phyloP scores from a whole-genome alignment of 1,140 invertebrate genomes.

The Eulimnadia texana region DNA sequence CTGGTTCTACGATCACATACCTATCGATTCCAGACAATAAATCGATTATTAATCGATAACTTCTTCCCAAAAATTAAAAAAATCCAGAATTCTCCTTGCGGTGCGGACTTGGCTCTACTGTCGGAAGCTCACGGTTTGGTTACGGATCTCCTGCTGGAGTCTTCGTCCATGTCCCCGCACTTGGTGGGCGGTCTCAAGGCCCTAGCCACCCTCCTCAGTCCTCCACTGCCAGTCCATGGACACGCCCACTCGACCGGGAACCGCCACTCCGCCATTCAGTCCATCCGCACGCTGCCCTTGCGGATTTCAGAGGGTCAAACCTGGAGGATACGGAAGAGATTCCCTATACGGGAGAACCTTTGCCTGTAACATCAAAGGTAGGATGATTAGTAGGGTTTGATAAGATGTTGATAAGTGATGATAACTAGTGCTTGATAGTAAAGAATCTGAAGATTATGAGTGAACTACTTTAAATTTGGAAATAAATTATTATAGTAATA shows the following conservation, averaged over 20 bases:
- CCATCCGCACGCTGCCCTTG: slow-evolving; percentile 27
- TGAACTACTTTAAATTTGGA: too few relatives aligned
- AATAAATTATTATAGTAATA: too few relatives aligned
- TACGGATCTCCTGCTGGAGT: slow-evolving; percentile 38
- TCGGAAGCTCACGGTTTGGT: slow-evolving; percentile 40
- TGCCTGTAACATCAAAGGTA: slow-evolving; percentile 26
- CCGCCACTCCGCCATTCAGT: slow-evolving; percentile 24
- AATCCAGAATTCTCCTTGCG: slow-evolving; percentile 1
- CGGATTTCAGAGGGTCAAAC: slow-evolving; percentile 30
- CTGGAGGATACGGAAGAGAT: slow-evolving; percentile 38
- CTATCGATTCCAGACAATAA: too few relatives aligned
- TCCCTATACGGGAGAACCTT: slow-evolving; percentile 38
- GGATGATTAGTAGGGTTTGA: too few relatives aligned
- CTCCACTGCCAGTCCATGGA: slow-evolving; percentile 24
- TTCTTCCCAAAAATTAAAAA: too few relatives aligned
- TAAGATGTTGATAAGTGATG: too few relatives aligned
- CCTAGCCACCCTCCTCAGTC: slow-evolving; percentile 33
- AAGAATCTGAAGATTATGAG: too few relatives aligned
- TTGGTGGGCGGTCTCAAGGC: slow-evolving; percentile 32
- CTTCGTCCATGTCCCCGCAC: slow-evolving; percentile 31
- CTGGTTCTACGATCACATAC: too few relatives aligned
- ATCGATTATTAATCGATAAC: too few relatives aligned
- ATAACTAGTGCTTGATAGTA: too few relatives aligned
- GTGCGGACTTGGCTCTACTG: slow-evolving; percentile 35
- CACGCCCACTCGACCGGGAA: slow-evolving; percentile 7